Percentiles rank a stretch among this genome's conserved stretches.
Conservation (phyloP, 2,797 vertebrate species). For the Phoeniculus purpureus region DNA sequence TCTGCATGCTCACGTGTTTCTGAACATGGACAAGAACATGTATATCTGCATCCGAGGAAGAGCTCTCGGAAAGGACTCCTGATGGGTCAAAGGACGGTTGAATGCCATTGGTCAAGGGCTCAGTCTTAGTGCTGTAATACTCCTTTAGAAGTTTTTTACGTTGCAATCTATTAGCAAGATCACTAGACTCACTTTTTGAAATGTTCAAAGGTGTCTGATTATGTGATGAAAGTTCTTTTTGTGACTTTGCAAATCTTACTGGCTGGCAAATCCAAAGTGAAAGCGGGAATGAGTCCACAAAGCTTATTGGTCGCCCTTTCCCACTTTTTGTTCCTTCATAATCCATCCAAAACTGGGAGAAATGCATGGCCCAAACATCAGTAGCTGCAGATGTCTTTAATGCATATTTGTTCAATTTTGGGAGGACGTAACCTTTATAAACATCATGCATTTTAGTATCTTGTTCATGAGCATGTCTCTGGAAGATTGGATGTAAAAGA, state of each 20-base stretch:
- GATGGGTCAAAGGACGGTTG: conserved; percentile 79
- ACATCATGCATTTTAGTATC: conserved; percentile 93
- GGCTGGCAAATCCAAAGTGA: conserved; percentile 95
- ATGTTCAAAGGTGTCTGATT: conserved; percentile 65
- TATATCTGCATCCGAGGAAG: conserved; percentile 83
- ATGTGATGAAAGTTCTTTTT: conserved; percentile 77
- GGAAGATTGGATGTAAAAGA: conserved; percentile 89
- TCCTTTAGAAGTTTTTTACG: conserved; percentile 92
- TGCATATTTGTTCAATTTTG: conserved; percentile 83
- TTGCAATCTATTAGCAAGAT: conserved; percentile 85
- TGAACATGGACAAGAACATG: conserved; percentile 90
- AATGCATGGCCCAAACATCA: conserved; percentile 94
- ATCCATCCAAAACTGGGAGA: conserved; percentile 98
- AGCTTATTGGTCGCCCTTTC: conserved; percentile 90
- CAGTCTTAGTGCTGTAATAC: conserved; percentile 86
- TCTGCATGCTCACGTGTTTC: conserved; percentile 91
- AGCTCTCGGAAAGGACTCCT: conserved; percentile 62
- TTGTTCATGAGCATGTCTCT: conserved; percentile 92
- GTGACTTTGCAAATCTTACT: conserved; percentile 82
- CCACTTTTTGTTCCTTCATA: conserved; percentile 90
- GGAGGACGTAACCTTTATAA: conserved; percentile 87
- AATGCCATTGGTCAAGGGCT: conserved; percentile 78
- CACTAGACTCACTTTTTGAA: conserved; percentile 86
- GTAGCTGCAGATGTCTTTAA: conserved; percentile 89
- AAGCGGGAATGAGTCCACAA: conserved; percentile 95